Evolutionary conservation across 2,113 vertebrate species (phyloP), one percentile per base, ranked within the genome.

Genomic region (Poecilia latipinna): DNA sequence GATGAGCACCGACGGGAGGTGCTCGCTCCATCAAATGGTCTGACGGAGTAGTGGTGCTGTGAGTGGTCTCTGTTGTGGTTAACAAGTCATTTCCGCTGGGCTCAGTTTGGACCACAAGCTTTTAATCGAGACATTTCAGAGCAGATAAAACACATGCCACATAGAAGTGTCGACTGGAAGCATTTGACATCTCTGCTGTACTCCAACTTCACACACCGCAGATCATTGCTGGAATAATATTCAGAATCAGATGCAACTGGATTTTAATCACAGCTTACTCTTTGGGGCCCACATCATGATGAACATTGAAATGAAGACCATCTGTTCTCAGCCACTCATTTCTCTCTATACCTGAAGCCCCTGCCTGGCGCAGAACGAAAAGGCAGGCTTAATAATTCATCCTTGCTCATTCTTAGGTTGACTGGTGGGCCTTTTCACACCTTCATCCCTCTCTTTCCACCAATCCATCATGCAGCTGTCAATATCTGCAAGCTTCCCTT

Each of bases 1-100:
- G 71, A 83, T 68, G 75, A 86, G 68, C 69, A 67, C 61, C 61
- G 15, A 79, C 54, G 37, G 74, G 22, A n/a, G 29, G 32, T 61
- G n/a, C 33, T 22, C 54, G 29, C 35, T 64, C 75, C 44, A 3
- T 72, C 74, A 76, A 17, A 51, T n/a, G 78, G 31, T 28, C 31
- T 1, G 2, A 60, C 4, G 24, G 12, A 65, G 54, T 29, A 61
- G 65, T 68, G 39, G 17, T 33, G 24, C 64, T 3, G 22, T 42
- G 62, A 17, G 61, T 72, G 39, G 44, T 51, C 35, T 3, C 12
- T 39, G 70, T 39, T 64, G 29, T 19, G 0, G 35, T 42, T 69
- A 64, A 31, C 64, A 60, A 60, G 28, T 13, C 0, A 17, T 29
- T 70, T 32, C 51, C 31, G 17, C 42, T 19, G 11, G 8, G 19